Evolutionary conservation across 2,113 vertebrate genomes (phyloP).

Genomic region (Propithecus coquereli): DNA sequence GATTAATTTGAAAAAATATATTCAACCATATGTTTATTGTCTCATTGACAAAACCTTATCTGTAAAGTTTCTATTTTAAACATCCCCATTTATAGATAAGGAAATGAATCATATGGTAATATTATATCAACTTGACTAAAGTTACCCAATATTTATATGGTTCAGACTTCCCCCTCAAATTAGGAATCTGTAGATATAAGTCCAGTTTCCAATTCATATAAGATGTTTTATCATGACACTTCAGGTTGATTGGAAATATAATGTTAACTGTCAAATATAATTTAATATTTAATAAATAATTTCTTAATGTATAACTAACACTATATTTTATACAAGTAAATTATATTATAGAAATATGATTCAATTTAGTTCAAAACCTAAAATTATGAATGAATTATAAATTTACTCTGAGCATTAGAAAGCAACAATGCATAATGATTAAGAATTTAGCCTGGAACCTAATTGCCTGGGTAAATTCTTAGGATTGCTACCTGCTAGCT

Average conservation of each 20-base stretch:
- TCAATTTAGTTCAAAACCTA: neutral
- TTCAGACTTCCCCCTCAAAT: neutral
- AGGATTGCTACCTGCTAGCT: neutral
- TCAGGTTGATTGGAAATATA: neutral
- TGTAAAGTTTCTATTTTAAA: neutral
- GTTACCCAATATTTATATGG: neutral
- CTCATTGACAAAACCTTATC: neutral
- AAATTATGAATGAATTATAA: neutral
- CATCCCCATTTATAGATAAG: neutral
- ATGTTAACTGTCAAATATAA: neutral
- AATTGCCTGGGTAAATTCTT: neutral
- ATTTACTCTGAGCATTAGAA: neutral
- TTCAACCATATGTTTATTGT: neutral
- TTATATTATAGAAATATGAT: neutral
- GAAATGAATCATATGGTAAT: neutral
- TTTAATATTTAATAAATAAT: neutral
- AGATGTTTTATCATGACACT: neutral
- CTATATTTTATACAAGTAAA: neutral
- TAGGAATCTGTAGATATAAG: neutral
- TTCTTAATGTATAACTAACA: neutral
- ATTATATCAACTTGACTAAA: neutral
- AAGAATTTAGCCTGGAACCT: neutral
- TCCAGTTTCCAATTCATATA: neutral
- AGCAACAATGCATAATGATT: neutral
- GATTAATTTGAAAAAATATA: neutral